Conservation (phyloP, 2,888 invertebrate genomes). For the Chesias legatella region DNA sequence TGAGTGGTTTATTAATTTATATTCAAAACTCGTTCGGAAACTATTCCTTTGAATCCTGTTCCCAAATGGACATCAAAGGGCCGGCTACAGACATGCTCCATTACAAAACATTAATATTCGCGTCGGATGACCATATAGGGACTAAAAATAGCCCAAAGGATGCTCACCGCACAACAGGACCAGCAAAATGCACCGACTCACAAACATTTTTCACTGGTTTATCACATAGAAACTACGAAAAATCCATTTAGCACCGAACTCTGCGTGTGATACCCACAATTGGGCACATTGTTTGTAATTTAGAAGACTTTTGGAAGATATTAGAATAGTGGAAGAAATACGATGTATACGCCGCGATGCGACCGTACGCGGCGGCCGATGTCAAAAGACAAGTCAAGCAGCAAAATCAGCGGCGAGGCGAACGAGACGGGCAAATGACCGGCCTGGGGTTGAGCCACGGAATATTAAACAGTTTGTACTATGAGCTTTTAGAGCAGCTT, state of each 20-base stretch:
- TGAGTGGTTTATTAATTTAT: conserved; percentile 3
- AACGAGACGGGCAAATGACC: conserved; percentile 24
- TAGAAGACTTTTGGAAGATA: conserved; percentile 39
- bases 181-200: conserved; percentile 51
- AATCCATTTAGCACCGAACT: conserved; percentile 22
- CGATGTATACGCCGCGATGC: conserved; percentile 43
- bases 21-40: neutral
- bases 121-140: conserved; percentile 56
- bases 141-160: conserved; percentile 44
- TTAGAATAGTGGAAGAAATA: conserved; percentile 38
- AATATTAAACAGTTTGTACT: conserved; percentile 7
- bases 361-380: conserved; percentile 35
- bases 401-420: conserved; percentile 18
- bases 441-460: conserved; percentile 23
- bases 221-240: conserved; percentile 38
- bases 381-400: conserved; percentile 35
- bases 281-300: conserved; percentile 43
- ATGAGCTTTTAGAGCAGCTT: conserved; percentile 41
- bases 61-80: conserved; percentile 36
- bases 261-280: conserved; percentile 11
- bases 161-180: conserved; percentile 70
- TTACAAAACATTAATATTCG: conserved; percentile 59
- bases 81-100: conserved; percentile 37
- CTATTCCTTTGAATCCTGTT: conserved; percentile 4
- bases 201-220: conserved; percentile 60